Evolutionary conservation across 1,140 invertebrate genomes (phyloP), one percentile per base, ranked within the genome.

Genomic region (Temnothorax curvispinosus): DNA sequence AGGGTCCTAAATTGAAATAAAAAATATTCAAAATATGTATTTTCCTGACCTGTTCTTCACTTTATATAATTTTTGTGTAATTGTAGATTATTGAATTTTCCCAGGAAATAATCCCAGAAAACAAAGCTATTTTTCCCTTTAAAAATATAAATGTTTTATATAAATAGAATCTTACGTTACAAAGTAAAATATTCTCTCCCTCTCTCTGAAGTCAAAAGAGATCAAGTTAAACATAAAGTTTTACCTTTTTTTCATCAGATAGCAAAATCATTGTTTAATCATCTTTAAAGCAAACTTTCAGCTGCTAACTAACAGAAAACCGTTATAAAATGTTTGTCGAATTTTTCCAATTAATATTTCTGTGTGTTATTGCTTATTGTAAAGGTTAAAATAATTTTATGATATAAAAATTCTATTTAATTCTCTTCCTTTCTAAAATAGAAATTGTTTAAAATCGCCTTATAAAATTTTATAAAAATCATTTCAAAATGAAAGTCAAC

Each of bases 401-500:
- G 1, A 21, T n/a, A 38, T 52, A 72, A n/a, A 52, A 35, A 5
- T 54, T 50, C 15, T n/a, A 13, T 9, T 67, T 56, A n/a, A 74
- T 54, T 71, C 8, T 54, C 8, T 4, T 35, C 2, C 11, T 21
- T 54, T 72, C 18, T 13, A 21, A 35, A 50, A 54, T 21, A n/a
- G 4, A n/a, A 21, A 74, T 8, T 27, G 7, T 75, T 15, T 41
- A 27, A 27, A 21, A 27, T 50, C 8, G 64, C n/a, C 7, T 50
- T 44, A n/a, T 35, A 75, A 75, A 75, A 15, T 54, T 74, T n/a
- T 52, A 74, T 52, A 52, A 52, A 52, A 35, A 72, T 11, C 7
- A 7, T 52, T 72, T 52, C 8, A n/a, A 72, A 52, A 52, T 54
- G 1, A 52, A 52, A 72, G 4, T 27, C 3, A 35, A 11, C 35